phyloP scores from a whole-genome alignment of 2,888 invertebrate genomes.

The Drosophila sordidula region DNA sequence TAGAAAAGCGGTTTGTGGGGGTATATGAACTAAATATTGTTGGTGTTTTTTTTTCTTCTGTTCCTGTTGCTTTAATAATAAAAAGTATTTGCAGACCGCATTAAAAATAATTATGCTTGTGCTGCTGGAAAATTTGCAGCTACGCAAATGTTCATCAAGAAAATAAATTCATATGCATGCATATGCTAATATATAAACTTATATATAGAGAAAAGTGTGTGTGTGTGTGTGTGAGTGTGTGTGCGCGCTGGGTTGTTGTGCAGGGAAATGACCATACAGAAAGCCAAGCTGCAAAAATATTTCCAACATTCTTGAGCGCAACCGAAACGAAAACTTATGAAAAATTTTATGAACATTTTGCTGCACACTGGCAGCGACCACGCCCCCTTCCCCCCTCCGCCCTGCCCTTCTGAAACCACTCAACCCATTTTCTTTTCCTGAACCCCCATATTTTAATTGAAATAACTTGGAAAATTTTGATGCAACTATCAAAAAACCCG shows the following conservation, averaged over 20 bases:
- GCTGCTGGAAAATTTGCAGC: conserved; percentile 61
- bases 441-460: conserved; percentile 67
- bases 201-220: conserved; percentile 9
- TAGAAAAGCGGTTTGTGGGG: too few species aligned
- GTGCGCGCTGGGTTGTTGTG: conserved; percentile 23
- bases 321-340: conserved; percentile 79
- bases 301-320: conserved; percentile 75
- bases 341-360: conserved; percentile 73
- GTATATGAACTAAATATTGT: too few species aligned
- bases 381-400: not conserved
- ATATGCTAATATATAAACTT: conserved; percentile 2
- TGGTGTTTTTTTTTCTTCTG: too few species aligned
- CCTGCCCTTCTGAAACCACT: not conserved
- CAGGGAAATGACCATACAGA: conserved; percentile 67
- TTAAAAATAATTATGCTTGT: conserved; percentile 75
- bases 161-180: conserved; percentile 17
- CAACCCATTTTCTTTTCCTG: conserved; percentile 22
- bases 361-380: conserved; percentile 19
- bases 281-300: conserved; percentile 63
- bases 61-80: too few species aligned
- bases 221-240: conserved; percentile 8
- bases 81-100: conserved; percentile 57
- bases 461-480: conserved; percentile 57
- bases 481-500: conserved; percentile 46
- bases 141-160: conserved; percentile 25